Evolutionary conservation across 2,797 vertebrate genomes (phyloP), one percentile per base, ranked within the genome.

Genomic region (Apogon hyalosoma): DNA sequence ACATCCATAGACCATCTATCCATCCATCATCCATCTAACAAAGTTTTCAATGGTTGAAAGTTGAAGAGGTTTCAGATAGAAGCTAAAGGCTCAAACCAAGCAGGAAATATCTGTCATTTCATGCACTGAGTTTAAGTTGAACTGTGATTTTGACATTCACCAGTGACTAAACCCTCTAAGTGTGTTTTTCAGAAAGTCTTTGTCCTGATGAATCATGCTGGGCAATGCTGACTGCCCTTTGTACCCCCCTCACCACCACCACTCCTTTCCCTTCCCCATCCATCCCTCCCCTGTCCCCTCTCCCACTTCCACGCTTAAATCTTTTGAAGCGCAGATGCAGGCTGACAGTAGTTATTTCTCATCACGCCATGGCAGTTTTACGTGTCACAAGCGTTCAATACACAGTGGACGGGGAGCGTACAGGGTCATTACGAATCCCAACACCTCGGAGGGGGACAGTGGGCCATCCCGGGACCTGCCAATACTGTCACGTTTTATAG

Each of bases 271-370:
- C 51, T 64, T 74, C 43, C 6, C 36, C 49, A 8, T 58, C 74
- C 64, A 63, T 72, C 65, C 43, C 33, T 16, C 40, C 57, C 13
- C n/a, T 59, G 73, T 50, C 57, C 62, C 28, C 51, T 38, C 57
- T 90, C 74, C 90, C 89, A 88, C 90, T 66, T 77, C 87, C 79
- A 48, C 57, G 83, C 88, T 92, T 94, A 94, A 94, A 95, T 95
- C 93, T 92, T 85, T 74, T 86, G 87, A 88, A 90, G 87, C 79
- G 68, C 84, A 83, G 58, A 95, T 93, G 78, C 80, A 77, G 89
- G 86, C 89, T 93, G 95, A 95, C 94, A 94, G 91, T 74, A 91
- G 91, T 93, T 94, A 93, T 96, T 94, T 94, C 93, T 95, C 94
- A 94, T 90, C 88, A 85, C 78, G 79, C 87, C 82, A 58, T 80